phyloP scores from a whole-genome alignment of 2,113 vertebrate genomes.

The Melanerpes aurifrons region DNA sequence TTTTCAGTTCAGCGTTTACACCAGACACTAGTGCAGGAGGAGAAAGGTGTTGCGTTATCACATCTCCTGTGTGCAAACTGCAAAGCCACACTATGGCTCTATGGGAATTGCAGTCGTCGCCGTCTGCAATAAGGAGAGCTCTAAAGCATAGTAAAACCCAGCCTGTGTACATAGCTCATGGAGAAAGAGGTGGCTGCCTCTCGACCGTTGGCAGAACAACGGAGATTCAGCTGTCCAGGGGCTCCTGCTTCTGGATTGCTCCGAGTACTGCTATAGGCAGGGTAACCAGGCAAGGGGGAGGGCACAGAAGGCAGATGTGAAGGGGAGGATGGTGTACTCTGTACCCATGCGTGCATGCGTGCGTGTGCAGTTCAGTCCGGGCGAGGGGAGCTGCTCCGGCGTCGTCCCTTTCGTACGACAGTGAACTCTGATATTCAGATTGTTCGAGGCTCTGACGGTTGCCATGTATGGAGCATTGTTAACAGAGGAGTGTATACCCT shows the following conservation, averaged over 20 bases:
- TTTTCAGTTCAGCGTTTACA: constrained; percentile 50
- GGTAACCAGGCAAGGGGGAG: background rate
- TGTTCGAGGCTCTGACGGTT: constrained; percentile 39
- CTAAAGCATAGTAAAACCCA: constrained; percentile 23
- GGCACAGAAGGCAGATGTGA: background rate
- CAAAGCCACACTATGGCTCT: background rate
- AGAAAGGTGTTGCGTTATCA: constrained; percentile 5
- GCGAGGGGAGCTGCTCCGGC: constrained; percentile 44
- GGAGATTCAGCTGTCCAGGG: background rate
- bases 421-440: constrained; percentile 67
- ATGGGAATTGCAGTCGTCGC: constrained; percentile 7
- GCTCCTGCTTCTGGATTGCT: background rate
- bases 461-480: constrained; percentile 14
- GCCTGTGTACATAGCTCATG: constrained; percentile 55
- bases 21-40: background rate
- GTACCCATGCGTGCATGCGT: background rate
- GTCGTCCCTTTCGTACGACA: constrained; percentile 25
- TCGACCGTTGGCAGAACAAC: background rate
- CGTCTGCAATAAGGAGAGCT: constrained; percentile 51
- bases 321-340: constrained; percentile 8
- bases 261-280: background rate
- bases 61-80: background rate
- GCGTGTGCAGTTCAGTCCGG: constrained; percentile 9
- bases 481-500: constrained; percentile 4
- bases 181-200: background rate